Percentiles rank a stretch among this genome's conserved stretches.
phyloP scores from a whole-genome alignment of 2,888 invertebrate genomes.

The Drosophila pseudotalamancana region DNA sequence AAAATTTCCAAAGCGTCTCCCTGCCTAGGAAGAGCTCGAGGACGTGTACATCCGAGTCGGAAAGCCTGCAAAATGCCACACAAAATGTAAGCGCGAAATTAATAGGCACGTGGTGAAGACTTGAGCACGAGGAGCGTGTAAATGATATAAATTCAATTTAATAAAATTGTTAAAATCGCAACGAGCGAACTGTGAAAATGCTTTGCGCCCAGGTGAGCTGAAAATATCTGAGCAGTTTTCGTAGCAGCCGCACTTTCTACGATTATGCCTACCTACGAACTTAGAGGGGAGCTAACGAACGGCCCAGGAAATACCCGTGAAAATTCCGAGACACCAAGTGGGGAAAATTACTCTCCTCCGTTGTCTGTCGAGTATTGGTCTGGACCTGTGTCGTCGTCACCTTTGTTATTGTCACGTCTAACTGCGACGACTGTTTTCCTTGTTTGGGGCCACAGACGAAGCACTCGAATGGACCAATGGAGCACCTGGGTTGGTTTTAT shows the following conservation, averaged over 20 bases:
- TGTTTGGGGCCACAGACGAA: constrained; percentile 28
- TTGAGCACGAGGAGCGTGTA: constrained; percentile 81
- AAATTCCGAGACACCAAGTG: constrained; percentile 80
- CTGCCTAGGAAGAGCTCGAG: constrained; percentile 35
- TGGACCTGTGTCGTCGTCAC: constrained; percentile 23
- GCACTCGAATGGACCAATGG: constrained; percentile 40
- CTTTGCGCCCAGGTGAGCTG: constrained; percentile 80
- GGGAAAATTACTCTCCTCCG: constrained; percentile 43
- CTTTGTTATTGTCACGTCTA: constrained; percentile 21
- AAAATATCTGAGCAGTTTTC: constrained; percentile 68
- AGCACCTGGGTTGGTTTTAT: constrained; percentile 53
- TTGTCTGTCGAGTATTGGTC: constrained; percentile 32
- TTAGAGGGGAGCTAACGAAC: constrained; percentile 12
- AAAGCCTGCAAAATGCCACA: constrained; percentile 68
- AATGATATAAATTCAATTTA: constrained; percentile 84
- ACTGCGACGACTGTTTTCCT: background rate
- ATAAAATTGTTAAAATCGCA: constrained; percentile 84
- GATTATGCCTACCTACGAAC: background rate
- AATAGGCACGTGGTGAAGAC: constrained; percentile 60
- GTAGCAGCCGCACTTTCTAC: constrained; percentile 26
- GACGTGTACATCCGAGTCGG: constrained; percentile 32
- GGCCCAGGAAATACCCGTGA: constrained; percentile 77
- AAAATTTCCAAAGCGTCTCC: constrained; percentile 65
- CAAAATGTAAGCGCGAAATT: constrained; percentile 73
- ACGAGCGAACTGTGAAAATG: constrained; percentile 77